phyloP scores from a whole-genome alignment of 2,888 invertebrate genomes.

The Cordylochernes scorpioides region DNA sequence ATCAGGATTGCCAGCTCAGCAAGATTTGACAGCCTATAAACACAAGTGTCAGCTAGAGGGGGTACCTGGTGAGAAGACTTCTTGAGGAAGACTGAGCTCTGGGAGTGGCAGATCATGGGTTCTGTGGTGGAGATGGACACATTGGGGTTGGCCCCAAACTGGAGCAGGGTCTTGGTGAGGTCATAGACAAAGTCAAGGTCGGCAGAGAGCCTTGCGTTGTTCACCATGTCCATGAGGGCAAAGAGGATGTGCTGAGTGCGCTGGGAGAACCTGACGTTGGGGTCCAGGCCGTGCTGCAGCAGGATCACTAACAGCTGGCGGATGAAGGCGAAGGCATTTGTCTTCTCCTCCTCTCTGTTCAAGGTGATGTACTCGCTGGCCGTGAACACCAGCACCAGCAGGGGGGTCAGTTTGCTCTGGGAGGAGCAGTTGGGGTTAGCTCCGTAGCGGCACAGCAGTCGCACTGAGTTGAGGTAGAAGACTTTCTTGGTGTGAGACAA shows the following conservation, averaged over 20 bases:
- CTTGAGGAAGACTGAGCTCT: slow-evolving; percentile 29
- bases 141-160: slow-evolving; percentile 45
- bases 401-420: slow-evolving; percentile 34
- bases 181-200: slow-evolving; percentile 42
- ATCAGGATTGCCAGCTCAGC: too few species aligned
- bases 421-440: slow-evolving; percentile 41
- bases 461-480: slow-evolving; percentile 40
- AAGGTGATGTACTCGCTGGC: slow-evolving; percentile 41
- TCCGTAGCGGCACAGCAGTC: slow-evolving; percentile 38
- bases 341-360: slow-evolving; percentile 36
- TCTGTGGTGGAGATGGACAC: slow-evolving; percentile 29
- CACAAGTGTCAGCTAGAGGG: too few species aligned
- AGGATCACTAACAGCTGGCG: slow-evolving; percentile 36
- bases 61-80: slow-evolving; percentile 29
- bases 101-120: slow-evolving; percentile 27
- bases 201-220: slow-evolving; percentile 34
- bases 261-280: slow-evolving; percentile 27
- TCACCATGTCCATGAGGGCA: slow-evolving; percentile 34
- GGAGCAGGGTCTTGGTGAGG: slow-evolving; percentile 38
- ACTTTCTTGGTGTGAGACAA: slow-evolving; percentile 46
- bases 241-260: slow-evolving; percentile 41
- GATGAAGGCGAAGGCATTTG: slow-evolving; percentile 31
- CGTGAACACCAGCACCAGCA: slow-evolving; percentile 40
- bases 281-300: slow-evolving; percentile 38
- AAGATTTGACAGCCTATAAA: too few species aligned